Evolutionary conservation across 2,797 vertebrate genomes (phyloP).

Genomic region (Cyclura pinguis): DNA sequence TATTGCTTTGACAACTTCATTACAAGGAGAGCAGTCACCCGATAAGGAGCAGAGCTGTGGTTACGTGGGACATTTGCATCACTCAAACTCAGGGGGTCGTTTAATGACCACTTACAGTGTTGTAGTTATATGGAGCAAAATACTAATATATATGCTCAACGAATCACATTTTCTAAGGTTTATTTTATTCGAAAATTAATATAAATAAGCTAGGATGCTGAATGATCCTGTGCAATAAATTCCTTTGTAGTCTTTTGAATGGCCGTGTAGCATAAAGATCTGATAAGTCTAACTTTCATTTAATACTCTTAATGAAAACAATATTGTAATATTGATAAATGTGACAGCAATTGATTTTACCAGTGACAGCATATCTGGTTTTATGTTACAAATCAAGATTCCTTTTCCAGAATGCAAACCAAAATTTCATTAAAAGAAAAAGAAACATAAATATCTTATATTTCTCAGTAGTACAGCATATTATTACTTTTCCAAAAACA

Average conservation of each 20-base stretch:
- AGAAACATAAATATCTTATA: not conserved
- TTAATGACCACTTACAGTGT: constrained; percentile 30
- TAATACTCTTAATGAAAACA: constrained; percentile 45
- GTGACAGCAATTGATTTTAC: constrained; percentile 29
- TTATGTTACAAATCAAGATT: constrained; percentile 40
- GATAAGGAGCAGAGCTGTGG: constrained; percentile 34
- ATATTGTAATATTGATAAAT: constrained; percentile 46
- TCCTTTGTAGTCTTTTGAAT: constrained; percentile 4
- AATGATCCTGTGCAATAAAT: constrained; percentile 29
- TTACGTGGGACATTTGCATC: constrained; percentile 22
- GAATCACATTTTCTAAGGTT: constrained; percentile 23
- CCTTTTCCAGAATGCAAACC: not conserved
- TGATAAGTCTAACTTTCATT: constrained; percentile 30
- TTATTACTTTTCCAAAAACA: not conserved
- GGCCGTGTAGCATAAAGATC: constrained; percentile 30
- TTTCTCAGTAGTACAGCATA: not conserved
- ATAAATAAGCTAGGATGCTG: constrained; percentile 31
- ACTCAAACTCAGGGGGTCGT: constrained; percentile 24
- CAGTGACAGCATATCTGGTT: constrained; percentile 32
- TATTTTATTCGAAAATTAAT: constrained; percentile 42
- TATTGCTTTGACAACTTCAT: constrained; percentile 60
- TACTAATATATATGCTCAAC: constrained; percentile 1
- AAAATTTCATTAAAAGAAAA: constrained; percentile 15
- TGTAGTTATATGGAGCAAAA: constrained; percentile 35
- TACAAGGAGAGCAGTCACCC: constrained; percentile 50